phyloP scores from a whole-genome alignment of 2,888 invertebrate species.

The Metallyticus violacea region DNA sequence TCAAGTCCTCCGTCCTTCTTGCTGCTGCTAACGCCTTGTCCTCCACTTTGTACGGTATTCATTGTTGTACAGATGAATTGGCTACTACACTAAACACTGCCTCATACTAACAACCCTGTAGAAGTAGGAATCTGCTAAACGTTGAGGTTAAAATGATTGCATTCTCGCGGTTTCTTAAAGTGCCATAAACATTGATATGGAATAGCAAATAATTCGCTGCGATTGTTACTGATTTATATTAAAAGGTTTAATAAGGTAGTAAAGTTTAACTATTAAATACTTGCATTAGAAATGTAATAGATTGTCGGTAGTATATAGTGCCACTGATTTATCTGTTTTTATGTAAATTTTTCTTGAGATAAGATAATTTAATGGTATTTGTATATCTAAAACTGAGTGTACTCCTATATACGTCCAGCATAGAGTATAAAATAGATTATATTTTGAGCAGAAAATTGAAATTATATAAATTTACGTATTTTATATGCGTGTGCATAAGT shows the following conservation, averaged over 20 bases:
- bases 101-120: background rate
- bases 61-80: background rate
- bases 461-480: background rate
- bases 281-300: background rate
- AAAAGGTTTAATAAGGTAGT: too few species aligned
- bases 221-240: too few species aligned
- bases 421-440: background rate
- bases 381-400: too few species aligned
- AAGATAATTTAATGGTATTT: background rate
- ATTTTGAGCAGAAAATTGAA: background rate
- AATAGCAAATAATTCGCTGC: background rate
- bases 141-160: background rate
- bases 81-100: background rate
- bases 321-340: background rate
- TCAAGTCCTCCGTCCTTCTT: background rate
- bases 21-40: background rate
- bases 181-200: background rate
- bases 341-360: too few species aligned
- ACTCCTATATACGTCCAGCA: background rate
- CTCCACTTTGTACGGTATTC: conserved; percentile 11
- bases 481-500: too few species aligned
- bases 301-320: background rate
- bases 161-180: background rate
- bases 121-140: background rate
- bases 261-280: too few species aligned